These are phyloP conservation scores for Pelvicachromis taeniatus DNA, from an alignment of 2,113 vertebrate species.

Conservation along the genomic window DNA sequence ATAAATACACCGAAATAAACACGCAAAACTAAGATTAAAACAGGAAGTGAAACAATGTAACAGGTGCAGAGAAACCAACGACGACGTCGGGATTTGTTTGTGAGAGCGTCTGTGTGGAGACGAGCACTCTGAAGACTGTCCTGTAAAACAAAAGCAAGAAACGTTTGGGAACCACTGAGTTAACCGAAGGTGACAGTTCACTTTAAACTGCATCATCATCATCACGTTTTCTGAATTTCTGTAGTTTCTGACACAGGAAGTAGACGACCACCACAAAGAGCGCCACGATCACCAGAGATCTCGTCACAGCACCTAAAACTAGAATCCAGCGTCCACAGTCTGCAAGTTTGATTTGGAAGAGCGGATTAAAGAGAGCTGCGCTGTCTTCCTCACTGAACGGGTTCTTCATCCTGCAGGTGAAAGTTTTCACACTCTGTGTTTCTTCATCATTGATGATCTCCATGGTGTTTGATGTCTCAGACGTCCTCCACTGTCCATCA, in stretches of 20 bases:
- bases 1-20: background rate
- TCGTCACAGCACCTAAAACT: background rate
- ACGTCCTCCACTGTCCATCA: accelerated
- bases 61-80: too few species aligned
- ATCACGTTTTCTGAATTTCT: background rate
- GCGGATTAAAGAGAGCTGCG: background rate
- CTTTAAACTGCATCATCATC: background rate
- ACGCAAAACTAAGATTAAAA: background rate
- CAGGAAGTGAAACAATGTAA: background rate
- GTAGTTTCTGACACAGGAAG: background rate
- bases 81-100: too few species aligned
- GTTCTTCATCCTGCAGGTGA: constrained; percentile 15
- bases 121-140: too few species aligned
- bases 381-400: background rate
- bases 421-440: accelerated
- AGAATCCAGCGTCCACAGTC: background rate
- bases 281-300: background rate
- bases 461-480: accelerated
- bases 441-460: accelerated
- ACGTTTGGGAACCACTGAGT: too few species aligned
- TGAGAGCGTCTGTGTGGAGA: too few species aligned
- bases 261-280: background rate
- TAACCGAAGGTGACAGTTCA: background rate
- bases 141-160: too few species aligned
- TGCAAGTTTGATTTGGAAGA: background rate